Percentiles rank a stretch among this genome's conserved stretches.
Conservation (phyloP, 2,113 vertebrate genomes). For the Odocoileus hemionus region DNA sequence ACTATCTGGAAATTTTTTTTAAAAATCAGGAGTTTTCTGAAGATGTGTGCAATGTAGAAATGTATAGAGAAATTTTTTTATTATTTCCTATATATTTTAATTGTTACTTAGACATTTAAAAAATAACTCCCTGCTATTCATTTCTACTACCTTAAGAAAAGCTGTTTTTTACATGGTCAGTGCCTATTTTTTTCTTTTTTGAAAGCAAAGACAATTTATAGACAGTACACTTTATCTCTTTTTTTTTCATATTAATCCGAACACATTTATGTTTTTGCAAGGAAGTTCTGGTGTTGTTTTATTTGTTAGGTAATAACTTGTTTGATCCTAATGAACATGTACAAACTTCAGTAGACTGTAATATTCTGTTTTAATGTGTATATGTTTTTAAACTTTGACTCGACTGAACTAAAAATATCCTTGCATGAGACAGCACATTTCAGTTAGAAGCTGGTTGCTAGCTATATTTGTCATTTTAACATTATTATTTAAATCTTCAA, state of each 20-base stretch:
- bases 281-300: background rate
- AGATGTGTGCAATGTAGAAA: background rate
- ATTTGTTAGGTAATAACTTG: conserved; percentile 4
- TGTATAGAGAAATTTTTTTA: background rate
- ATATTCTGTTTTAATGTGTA: background rate
- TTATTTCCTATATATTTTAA: background rate
- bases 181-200: conserved; percentile 49
- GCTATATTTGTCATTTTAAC: background rate
- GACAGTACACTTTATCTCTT: background rate
- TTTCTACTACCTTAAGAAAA: conserved; percentile 47
- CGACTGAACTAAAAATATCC: background rate
- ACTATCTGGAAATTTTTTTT: background rate
- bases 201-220: conserved; percentile 64
- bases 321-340: background rate
- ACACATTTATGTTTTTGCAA: background rate
- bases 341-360: background rate
- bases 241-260: background rate
- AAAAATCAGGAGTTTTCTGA: background rate
- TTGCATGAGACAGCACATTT: background rate
- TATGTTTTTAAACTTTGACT: background rate
- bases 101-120: conserved; percentile 1
- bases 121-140: background rate
- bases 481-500: background rate
- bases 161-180: conserved; percentile 46
- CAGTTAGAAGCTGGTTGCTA: background rate